Conservation (phyloP, 2,797 vertebrate genomes). For the Channa striata region DNA sequence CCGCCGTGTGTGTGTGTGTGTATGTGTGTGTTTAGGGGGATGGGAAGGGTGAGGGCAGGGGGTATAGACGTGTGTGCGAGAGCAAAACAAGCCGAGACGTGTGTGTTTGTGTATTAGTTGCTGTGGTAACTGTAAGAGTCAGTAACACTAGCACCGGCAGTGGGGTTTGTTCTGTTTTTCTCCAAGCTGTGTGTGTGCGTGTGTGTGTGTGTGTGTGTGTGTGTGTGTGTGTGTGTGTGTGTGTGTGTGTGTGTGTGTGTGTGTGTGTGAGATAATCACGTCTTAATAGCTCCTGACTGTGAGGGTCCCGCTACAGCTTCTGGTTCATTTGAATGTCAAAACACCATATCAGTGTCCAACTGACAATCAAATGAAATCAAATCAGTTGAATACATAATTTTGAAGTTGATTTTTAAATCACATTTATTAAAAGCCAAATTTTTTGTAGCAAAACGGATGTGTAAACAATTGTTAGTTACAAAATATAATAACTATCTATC, state of each 20-base stretch:
- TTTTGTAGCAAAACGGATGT: too few species aligned
- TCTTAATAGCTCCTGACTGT: constrained; percentile 16
- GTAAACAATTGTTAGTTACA: too few species aligned
- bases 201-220: constrained; percentile 28
- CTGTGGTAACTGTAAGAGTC: constrained; percentile 62
- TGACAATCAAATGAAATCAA: too few species aligned
- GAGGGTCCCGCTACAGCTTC: constrained; percentile 17
- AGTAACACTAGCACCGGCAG: constrained; percentile 51
- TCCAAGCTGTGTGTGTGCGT: constrained; percentile 11
- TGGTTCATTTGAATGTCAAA: constrained; percentile 18
- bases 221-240: neutral
- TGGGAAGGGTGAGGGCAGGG: constrained; percentile 18
- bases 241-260: neutral
- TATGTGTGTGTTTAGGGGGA: constrained; percentile 16
- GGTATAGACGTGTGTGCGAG: constrained; percentile 37
- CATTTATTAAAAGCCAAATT: too few species aligned
- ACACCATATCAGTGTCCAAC: neutral
- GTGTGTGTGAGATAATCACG: constrained; percentile 6
- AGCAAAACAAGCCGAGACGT: constrained; percentile 51
- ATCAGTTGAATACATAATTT: too few species aligned
- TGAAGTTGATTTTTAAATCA: too few species aligned
- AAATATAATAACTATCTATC: too few species aligned
- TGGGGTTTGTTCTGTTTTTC: constrained; percentile 24
- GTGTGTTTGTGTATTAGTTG: constrained; percentile 71
- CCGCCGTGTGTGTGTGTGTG: constrained; percentile 4